These are phyloP conservation scores for Belgica antarctica DNA, from an alignment of 2,888 invertebrate genomes.

Conservation along the genomic window DNA sequence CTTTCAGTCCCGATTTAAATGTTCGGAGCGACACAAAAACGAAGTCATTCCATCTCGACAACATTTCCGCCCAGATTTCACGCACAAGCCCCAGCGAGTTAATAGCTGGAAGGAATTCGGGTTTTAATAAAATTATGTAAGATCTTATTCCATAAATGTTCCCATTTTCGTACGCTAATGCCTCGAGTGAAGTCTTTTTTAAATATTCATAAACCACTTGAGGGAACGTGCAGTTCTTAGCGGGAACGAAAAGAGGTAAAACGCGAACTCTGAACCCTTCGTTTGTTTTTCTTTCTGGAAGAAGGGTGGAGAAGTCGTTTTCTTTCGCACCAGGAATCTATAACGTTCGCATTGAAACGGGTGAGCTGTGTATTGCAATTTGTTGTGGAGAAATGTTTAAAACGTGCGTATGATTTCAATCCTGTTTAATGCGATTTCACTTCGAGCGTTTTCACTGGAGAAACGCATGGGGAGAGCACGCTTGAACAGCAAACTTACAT, in stretches of 20 bases:
- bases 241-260: not conserved
- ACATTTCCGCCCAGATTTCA: slow-evolving; percentile 15
- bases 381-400: slow-evolving; percentile 1
- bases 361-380: slow-evolving; percentile 8
- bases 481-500: not conserved
- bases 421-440: slow-evolving; percentile 4
- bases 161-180: not conserved
- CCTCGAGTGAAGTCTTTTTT: slow-evolving; percentile 15
- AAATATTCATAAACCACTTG: slow-evolving; percentile 40
- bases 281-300: not conserved
- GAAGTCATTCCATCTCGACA: slow-evolving; percentile 26
- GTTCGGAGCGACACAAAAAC: too few species aligned
- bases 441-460: not conserved
- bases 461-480: slow-evolving; percentile 9
- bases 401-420: slow-evolving; percentile 32
- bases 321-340: not conserved
- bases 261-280: slow-evolving; percentile 26
- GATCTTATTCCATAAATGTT: too few species aligned
- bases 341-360: not conserved
- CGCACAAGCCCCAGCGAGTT: slow-evolving; percentile 19
- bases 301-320: not conserved
- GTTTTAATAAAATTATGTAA: too few species aligned
- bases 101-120: slow-evolving; percentile 13
- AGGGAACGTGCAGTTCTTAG: slow-evolving; percentile 23
- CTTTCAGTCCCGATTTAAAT: not conserved